Base-by-base conservation (phyloP, 2,113 vertebrate genomes). In the Theristicus caerulescens region DNA sequence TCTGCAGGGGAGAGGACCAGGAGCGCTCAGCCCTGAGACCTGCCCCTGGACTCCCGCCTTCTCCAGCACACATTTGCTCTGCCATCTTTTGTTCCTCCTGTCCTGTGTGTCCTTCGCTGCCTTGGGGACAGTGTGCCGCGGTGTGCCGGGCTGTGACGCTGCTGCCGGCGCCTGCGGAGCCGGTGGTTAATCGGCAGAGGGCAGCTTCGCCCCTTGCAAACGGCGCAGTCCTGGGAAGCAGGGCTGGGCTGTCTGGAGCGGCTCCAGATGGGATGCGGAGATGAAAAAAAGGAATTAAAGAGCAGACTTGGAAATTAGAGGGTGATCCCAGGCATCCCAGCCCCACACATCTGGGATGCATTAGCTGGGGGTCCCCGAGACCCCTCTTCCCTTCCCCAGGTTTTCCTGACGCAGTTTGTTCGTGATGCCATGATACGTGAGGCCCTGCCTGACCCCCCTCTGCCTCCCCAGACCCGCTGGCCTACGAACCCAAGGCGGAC, bases 401-500 rank as follows among this genome's bases (percentile, higher is more conserved):
- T 42, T 69, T 46, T n/a, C n/a, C 31, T 52, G 31, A 20, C 47
- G 44, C 47, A 2, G 7, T 52, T 27, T 62, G 25, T 44, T 26
- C 11, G 1, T 5, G 17, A 4, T 9, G 9, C 34, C 1, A 0
- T 3, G 14, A 17, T 29, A 6, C 3, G 3, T 42, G 40, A 42
- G 36, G 15, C 34, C 27, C 81, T 71, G 49, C 34, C 95, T 93
- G 82, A 96, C 91, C 32, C 32, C 47, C 31, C 57, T 93, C 22
- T 65, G 40, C 79, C 73, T 36, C 87, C 49, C 29, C 97, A 99
- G 99, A 99, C 95, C 99, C 99, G 0, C 98, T 99, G 86, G 95
- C 99, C 52, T 99, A 99, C n/a, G 98, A 98, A 66, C 80, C 96
- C 36, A 99, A 99, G 97, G 93, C 97, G 0, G 57, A 67, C 27